These are phyloP conservation scores for Mormyrops boulengeri DNA, from an alignment of 2,797 vertebrate species.

Conservation along the genomic window DNA sequence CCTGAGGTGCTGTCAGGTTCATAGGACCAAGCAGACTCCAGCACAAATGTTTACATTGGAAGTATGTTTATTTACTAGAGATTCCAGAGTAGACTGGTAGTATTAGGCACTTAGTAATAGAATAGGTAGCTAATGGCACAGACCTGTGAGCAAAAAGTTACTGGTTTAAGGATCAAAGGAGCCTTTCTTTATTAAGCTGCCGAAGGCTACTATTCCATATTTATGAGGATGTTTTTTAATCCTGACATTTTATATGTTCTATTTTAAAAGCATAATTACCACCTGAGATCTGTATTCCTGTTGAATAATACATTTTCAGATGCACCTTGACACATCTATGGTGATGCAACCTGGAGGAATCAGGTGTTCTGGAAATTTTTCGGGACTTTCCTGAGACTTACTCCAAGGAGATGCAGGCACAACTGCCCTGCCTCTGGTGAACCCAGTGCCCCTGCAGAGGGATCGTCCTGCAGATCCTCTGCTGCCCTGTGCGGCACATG, in stretches of 20 bases:
- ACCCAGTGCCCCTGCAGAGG: background rate
- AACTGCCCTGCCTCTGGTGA: background rate
- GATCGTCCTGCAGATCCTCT: background rate
- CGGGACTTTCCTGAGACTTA: background rate
- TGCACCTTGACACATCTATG: background rate
- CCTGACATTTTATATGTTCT: background rate
- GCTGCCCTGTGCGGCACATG: background rate
- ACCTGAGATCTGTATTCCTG: background rate
- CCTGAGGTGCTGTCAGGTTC: background rate
- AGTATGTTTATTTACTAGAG: background rate
- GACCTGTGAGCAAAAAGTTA: background rate
- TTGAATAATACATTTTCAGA: background rate
- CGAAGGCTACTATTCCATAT: background rate
- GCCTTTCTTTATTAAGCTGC: background rate
- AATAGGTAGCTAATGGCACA: background rate
- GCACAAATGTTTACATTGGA: background rate
- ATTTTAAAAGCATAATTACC: constrained; percentile 4
- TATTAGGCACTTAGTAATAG: background rate
- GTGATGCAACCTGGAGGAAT: background rate
- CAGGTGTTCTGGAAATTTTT: background rate
- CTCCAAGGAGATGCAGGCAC: background rate
- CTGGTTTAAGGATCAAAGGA: background rate
- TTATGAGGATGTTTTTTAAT: background rate
- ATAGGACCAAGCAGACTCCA: background rate
- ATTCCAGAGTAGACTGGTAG: background rate